Evolutionary conservation across 2,113 vertebrate genomes (phyloP), one percentile per base, ranked within the genome.

Genomic region (Peromyscus californicus): DNA sequence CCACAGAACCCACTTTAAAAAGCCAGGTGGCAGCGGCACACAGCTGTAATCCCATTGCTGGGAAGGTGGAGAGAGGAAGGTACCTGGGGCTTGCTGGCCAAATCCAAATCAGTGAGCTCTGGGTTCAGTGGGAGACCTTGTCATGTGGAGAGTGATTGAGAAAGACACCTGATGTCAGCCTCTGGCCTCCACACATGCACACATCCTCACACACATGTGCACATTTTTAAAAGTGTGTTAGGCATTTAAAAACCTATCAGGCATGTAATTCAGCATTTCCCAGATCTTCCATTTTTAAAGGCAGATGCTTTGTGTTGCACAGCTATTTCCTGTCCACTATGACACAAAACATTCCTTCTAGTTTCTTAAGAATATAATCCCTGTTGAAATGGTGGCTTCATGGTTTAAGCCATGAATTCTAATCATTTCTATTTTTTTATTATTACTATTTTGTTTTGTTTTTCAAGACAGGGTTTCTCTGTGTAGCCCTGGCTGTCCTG

Each of bases 291-390:
- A 15, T 65, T 22, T 33, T 48, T 48, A 69, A 94, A 82, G 12
- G 91, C 63, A 67, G 92, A 88, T 91, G 70, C 89, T 91, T 86
- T 91, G 80, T 19, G n/a, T 88, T 95, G 59, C 94, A 75, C 79
- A 94, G 48, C 91, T 89, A 85, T 97, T 98, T 97, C 87, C 97
- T 97, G 89, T 95, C 63, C 36, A 97, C 63, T 95, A 94, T 93
- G 86, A 97, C 92, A 96, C 78, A 95, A 89, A 95, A 74, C 74
- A 93, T 86, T 97, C 69, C 87, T 97, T 89, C 91, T 86, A 12
- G 33, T 39, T 90, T 93, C 61, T 92, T 93, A 97, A 94, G 91
- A 91, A 84, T 83, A 96, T 15, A 61, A 72, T 80, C 61, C 24
- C 79, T 95, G 72, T 90, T 85, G 75, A 70, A 96, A 76, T 86